Evolutionary conservation across 2,113 vertebrate species (phyloP), one percentile per base, ranked within the genome.

Genomic region (Anser brachyrhynchus): DNA sequence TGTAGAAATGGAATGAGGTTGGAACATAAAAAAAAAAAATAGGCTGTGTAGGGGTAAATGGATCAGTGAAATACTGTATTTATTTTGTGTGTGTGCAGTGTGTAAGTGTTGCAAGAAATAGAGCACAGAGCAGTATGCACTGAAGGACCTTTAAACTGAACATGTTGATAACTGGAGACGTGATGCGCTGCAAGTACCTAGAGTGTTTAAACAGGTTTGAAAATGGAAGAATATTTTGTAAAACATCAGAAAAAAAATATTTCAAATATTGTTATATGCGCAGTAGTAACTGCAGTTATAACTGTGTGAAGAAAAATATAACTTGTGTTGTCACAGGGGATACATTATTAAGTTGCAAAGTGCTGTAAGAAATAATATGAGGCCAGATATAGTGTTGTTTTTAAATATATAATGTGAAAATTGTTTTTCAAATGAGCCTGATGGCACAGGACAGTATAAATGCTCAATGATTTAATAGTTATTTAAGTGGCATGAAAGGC

Each of bases 1-100:
- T 37, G 66, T 78, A 91, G 97, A 96, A 97, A 95, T 41, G 99
- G 98, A 99, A 96, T 92, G 90, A 98, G 97, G 94, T 74, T 94
- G 82, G 76, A 92, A 91, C 61, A 43, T 72, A 84, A 90, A 80
- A 61, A 85, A 89, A 90, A 80, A 59, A 85, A 89, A 78, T 95
- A 90, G 92, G 66, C 93, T 41, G 74, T 77, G n/a, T 33, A 49
- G 72, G 52, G 41, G 62, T 75, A 94, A 95, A 62, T 79, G 86
- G 13, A 88, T 84, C 66, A 22, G 72, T 72, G 16, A 83, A 85
- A 86, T 31, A 69, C 52, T 41, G n/a, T 25, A 2, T 71, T 82
- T 85, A 6, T 57, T 74, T 51, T 20, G 62, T 64, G 62, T 29
- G 21, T 57, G 13, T 11, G 18, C 0, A 0, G 35, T 13, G 22